Base-by-base conservation (phyloP, 2,797 vertebrate species). In the Octomys mimax region DNA sequence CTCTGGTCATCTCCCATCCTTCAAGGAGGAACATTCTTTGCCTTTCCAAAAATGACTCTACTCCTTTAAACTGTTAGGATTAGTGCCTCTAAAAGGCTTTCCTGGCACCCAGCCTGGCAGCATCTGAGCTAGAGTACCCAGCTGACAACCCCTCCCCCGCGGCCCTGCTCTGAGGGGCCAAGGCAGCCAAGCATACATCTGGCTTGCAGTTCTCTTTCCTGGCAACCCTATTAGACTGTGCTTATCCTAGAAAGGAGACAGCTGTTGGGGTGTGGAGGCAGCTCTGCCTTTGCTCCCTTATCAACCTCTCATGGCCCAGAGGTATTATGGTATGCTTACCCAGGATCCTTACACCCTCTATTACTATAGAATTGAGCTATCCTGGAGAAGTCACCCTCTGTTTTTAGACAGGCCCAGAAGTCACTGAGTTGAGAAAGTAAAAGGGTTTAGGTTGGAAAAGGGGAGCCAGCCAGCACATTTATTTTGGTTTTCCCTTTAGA, bases 171-270 rank as follows among this genome's bases (percentile, higher is more conserved):
- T 1, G 59, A 78, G 92, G 39, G 82, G 83, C 18, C 9, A 49
- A 79, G 73, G 68, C 90, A 31, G 92, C 97, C 94, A 82, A 95
- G 96, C 96, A 70, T 80, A 94, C 93, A 96, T 96, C 92, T 97
- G 97, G 95, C 95, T 81, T 52, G 4, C 96, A 84, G 94, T 68
- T 71, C 85, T 95, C 94, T 82, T 92, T 90, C 85, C 91, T 97
- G 96, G 96, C 94, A 96, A 61, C 91, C 90, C 89, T 16, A 4
- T 4, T 21, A 57, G 52, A 70, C 9, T 52, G 86, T 59, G 87
- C 96, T 96, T 90, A 81, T 84, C 94, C 96, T 91, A 95, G 96
- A 95, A 96, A 96, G 96, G 96, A 97, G 97, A 93, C 94, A 95
- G 97, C 96, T 98, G 94, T 92, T 86, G 91, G 71, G 86, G 64